Conservation (phyloP, 2,797 vertebrate genomes). For the Myotis pilosus region DNA sequence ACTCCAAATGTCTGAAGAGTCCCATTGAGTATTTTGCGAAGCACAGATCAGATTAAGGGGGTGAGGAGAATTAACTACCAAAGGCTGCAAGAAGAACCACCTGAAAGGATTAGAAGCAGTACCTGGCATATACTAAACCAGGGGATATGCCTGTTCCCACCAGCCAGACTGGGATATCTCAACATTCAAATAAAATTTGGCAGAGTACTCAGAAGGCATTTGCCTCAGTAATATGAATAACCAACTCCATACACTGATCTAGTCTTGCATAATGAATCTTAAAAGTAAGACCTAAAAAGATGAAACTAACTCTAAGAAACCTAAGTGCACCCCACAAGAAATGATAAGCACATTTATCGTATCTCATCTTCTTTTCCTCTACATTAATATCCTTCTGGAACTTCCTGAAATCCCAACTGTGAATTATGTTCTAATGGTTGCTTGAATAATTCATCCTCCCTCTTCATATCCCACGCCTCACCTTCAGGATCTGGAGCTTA, state of each 20-base stretch:
- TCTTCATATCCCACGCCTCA: neutral
- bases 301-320: neutral
- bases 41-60: neutral
- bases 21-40: neutral
- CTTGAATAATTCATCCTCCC: neutral
- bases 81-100: neutral
- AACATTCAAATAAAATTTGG: neutral
- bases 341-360: neutral
- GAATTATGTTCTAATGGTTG: neutral
- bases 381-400: neutral
- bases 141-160: neutral
- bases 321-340: neutral
- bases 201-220: neutral
- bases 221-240: neutral
- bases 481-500: neutral
- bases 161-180: neutral
- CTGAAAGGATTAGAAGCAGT: neutral
- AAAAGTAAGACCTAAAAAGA: neutral
- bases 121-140: neutral
- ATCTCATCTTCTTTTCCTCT: neutral
- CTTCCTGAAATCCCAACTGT: neutral
- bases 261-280: neutral
- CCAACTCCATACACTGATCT: neutral
- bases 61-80: neutral
- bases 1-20: neutral